Evolutionary conservation across 2,113 vertebrate genomes (phyloP), one percentile per base, ranked within the genome.

Genomic region (Sinocyclocheilus rhinocerous): DNA sequence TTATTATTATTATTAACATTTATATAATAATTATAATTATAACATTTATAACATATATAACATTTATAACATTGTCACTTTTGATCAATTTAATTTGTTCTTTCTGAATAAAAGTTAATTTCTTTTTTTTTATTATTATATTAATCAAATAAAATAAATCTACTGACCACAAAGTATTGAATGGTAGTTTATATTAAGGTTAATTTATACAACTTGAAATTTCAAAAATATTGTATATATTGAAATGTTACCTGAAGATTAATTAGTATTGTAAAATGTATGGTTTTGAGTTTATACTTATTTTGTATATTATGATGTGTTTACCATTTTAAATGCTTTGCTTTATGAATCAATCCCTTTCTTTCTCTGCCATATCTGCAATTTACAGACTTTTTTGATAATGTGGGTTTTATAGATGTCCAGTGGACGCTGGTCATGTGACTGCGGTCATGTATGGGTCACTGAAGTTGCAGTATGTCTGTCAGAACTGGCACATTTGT

Each of bases 351-450:
- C 3, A 6, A 15, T 75, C 6, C 15, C n/a, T 50, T 50, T 76
- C 4, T 50, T 76, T 76, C 45, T 50, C 3, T 3, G 55, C 2
- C 11, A n/a, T 42, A 9, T 20, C 72, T 45, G 2, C 16, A 77
- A 1, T 29, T 67, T 13, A 0, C 61, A 26, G n/a, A 26, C n/a
- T 33, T 16, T 67, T 69, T 76, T 52, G 2, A 52, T 76, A 18
- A 55, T 15, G 94, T 93, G 95, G 94, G 93, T 94, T 93, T 92
- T 94, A 91, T 90, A 93, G 89, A 90, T 89, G 91, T 90, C 93
- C 95, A 91, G 88, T 88, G 92, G 93, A 92, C 93, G 93, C 93
- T 92, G 93, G 92, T 96, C 95, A 93, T 94, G 92, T 96, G 95
- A 94, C 95, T 84, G 82, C 90, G 94, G 92, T 94, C 95, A 95